Conservation (phyloP, 2,797 vertebrate species). For the Acipenser transmontanus region DNA sequence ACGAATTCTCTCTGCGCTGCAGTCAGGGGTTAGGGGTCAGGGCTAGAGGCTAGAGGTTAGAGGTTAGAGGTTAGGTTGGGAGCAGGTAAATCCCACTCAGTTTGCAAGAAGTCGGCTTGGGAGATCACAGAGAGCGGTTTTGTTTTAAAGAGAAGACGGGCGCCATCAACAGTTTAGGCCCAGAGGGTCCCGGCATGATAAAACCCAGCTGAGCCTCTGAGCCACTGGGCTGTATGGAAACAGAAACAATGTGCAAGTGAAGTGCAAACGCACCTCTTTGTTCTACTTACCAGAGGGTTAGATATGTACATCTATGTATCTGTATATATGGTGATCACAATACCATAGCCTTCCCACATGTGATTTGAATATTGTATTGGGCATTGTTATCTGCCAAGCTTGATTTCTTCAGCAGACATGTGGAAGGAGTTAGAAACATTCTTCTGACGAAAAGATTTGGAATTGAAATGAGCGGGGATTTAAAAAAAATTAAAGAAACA, state of each 20-base stretch:
- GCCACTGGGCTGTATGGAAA: neutral
- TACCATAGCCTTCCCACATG: too few relatives aligned
- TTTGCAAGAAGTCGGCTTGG: neutral
- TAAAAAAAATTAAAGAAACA: too few relatives aligned
- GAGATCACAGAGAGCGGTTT: neutral
- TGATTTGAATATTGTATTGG: too few relatives aligned
- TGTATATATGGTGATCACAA: too few relatives aligned
- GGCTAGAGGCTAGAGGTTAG: neutral
- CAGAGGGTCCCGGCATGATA: constrained; percentile 7
- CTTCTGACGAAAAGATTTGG: neutral
- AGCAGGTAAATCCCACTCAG: constrained; percentile 12
- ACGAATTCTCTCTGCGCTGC: constrained; percentile 19
- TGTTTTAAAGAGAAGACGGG: constrained; percentile 3
- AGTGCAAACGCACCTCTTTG: neutral
- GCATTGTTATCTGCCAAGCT: neutral
- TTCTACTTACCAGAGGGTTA: neutral
- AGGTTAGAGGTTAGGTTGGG: constrained; percentile 5
- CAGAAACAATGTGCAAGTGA: neutral
- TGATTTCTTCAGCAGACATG: constrained; percentile 4
- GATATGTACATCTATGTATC: neutral
- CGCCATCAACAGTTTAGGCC: constrained; percentile 6
- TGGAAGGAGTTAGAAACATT: neutral
- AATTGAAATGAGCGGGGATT: too few relatives aligned
- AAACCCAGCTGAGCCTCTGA: neutral
- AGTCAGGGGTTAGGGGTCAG: constrained; percentile 22